Base-by-base conservation (phyloP, 2,888 invertebrate genomes). In the Lasioglossum villosulum region DNA sequence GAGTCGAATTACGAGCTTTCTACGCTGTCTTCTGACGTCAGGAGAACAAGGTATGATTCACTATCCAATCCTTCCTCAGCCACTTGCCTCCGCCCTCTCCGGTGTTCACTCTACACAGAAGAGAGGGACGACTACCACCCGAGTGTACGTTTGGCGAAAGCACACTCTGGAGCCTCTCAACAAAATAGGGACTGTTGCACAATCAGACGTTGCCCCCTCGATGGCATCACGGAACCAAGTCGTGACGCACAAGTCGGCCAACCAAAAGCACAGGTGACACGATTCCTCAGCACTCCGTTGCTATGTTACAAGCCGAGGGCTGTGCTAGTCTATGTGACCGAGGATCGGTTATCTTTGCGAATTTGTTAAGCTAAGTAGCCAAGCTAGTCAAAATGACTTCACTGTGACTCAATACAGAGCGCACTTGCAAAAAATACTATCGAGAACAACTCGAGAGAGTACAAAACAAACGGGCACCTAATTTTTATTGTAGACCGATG, bases 181-280 rank as follows among this genome's bases (percentile, higher is more conserved):
- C 81, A 82, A 89, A 84, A 80, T 75, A 70, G 75, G 81, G 79
- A 82, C 80, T 84, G 84, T 93, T 91, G 90, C 91, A 89, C 93
- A 91, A 93, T 93, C 92, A 92, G 92, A 90, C 93, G 90, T 91
- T 92, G 91, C 86, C 88, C 89, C 86, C 66, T 68, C 74, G 56
- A 66, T 42, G 88, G 90, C 85, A 91, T 88, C 90, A 90, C 88
- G 83, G 87, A 87, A 90, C 88, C 83, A 84, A 86, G 86, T 86
- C 86, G 82, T 89, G 90, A 87, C 87, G 87, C 88, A 90, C 89
- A 70, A 86, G 79, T 84, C 70, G 74, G 37, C 63, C 59, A 75
- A 39, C 48, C 82, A 56, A 74, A 78, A 78, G 16, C 23, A 70
- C 88, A 88, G 90, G 84, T 90, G 88, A 90, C 90, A 90, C 88